phyloP scores from a whole-genome alignment of 1,140 invertebrate species.

The Heliconius eleuchia region DNA sequence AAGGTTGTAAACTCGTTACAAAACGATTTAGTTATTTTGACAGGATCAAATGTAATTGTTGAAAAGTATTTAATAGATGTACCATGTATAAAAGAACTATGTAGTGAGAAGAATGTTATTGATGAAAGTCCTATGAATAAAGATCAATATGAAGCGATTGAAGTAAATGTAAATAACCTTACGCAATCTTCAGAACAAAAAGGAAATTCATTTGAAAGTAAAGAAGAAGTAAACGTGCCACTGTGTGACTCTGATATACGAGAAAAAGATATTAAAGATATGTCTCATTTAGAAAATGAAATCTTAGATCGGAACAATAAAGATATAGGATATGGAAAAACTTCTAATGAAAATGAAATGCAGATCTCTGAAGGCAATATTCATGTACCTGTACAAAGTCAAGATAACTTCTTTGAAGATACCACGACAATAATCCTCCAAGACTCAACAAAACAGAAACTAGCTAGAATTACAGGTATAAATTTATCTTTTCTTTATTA shows the following conservation, averaged over 20 bases:
- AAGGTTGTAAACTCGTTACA: constrained; percentile 41
- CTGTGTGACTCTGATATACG: neutral
- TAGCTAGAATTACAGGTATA: constrained; percentile 19
- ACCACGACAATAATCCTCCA: neutral
- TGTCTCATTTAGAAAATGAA: neutral
- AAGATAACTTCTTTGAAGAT: neutral
- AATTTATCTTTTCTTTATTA: too few species aligned
- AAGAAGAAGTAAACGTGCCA: neutral
- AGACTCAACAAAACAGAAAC: neutral
- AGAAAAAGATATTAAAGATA: neutral
- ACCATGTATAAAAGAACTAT: constrained; percentile 1
- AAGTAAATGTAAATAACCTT: neutral
- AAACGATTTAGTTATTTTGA: constrained; percentile 34
- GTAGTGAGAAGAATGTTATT: neutral
- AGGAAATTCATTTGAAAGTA: neutral
- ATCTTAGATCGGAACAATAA: neutral
- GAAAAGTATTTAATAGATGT: constrained; percentile 6
- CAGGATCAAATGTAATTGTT: neutral
- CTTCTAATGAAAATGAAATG: neutral
- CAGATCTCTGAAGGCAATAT: neutral
- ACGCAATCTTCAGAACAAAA: neutral
- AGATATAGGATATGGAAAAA: neutral
- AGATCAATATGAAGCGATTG: neutral
- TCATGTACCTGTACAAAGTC: neutral
- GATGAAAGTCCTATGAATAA: neutral